phyloP scores from a whole-genome alignment of 1,140 invertebrate species.

The Heliconius hermathena region DNA sequence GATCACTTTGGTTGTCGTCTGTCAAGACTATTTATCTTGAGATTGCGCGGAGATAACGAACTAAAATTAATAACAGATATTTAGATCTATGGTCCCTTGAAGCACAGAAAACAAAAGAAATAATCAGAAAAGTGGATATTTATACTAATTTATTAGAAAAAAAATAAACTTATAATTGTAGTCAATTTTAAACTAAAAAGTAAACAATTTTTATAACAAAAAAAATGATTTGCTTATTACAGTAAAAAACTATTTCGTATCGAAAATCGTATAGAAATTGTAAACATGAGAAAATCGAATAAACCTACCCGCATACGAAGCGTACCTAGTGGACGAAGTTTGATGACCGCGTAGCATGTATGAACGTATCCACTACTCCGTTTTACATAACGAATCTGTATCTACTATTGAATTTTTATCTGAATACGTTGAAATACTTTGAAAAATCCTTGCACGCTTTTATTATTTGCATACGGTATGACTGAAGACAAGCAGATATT shows the following conservation, averaged over 20 bases:
- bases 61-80: no score
- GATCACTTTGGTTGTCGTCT: no score
- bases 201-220: no score
- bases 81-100: no score
- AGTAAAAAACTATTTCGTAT: neutral
- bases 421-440: neutral
- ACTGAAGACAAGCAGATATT: neutral
- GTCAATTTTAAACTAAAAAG: no score
- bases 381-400: conserved; percentile 11
- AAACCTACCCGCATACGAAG: conserved; percentile 13
- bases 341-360: conserved; percentile 7
- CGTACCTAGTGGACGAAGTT: conserved; percentile 10
- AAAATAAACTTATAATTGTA: no score
- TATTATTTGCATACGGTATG: neutral
- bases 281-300: conserved; percentile 12
- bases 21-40: no score
- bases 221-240: no score
- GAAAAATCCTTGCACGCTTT: neutral
- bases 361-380: neutral
- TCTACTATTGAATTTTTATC: conserved; percentile 5
- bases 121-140: no score
- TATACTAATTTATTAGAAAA: no score
- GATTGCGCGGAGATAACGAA: no score
- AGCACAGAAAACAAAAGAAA: no score
- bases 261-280: neutral